A percentile compares a stretch with the other conserved stretches of the same genome.
Conservation (phyloP, 2,797 vertebrate species). For the Anas flavirostris region DNA sequence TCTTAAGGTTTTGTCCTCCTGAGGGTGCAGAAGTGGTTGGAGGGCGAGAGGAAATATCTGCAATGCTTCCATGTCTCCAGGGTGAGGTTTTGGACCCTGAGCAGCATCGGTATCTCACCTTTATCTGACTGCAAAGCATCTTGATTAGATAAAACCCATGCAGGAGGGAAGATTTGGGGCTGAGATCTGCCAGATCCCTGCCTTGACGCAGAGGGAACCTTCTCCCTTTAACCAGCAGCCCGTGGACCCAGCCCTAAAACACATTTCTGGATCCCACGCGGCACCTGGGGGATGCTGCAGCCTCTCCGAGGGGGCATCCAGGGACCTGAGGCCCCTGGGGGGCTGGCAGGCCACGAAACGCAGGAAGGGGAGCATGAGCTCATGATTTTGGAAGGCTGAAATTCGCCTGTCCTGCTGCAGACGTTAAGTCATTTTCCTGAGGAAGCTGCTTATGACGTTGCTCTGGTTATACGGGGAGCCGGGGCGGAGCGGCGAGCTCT, state of each 20-base stretch:
- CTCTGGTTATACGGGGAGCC: background rate
- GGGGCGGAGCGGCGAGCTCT: background rate
- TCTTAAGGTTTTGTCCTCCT: fast-evolving
- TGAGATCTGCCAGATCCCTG: background rate
- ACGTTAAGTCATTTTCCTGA: constrained; percentile 69
- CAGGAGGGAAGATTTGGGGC: background rate
- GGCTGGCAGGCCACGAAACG: background rate
- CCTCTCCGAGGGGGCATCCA: background rate
- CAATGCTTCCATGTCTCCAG: background rate
- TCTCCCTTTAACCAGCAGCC: background rate
- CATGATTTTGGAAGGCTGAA: constrained; percentile 30
- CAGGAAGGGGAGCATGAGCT: background rate
- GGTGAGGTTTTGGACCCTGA: background rate
- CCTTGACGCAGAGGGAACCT: background rate
- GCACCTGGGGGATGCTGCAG: fast-evolving
- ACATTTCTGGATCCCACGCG: background rate
- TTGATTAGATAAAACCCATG: background rate
- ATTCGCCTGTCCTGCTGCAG: constrained; percentile 33
- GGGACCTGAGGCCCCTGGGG: background rate
- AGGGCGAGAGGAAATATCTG: background rate
- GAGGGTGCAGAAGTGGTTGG: background rate
- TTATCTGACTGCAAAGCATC: fast-evolving
- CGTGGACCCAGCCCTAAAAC: background rate
- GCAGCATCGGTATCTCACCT: fast-evolving
- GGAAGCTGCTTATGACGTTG: constrained; percentile 43